Evolutionary conservation across 2,888 invertebrate species (phyloP).

Genomic region (Choristoneura rosaceana): DNA sequence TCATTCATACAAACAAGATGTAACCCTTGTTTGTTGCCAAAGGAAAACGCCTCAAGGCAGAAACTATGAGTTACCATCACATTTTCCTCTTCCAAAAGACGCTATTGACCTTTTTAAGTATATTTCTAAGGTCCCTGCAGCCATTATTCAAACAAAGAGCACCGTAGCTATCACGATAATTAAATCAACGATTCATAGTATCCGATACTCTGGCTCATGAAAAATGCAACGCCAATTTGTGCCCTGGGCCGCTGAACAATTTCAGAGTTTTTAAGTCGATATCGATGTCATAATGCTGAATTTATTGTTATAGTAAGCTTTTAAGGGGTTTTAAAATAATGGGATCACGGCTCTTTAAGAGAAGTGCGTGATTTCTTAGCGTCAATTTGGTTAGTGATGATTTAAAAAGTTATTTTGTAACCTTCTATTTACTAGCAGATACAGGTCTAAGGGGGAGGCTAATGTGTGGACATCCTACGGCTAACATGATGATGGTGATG

Average conservation of each 20-base stretch:
- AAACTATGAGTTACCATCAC: not conserved
- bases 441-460: too few species aligned
- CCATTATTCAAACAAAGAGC: constrained; percentile 51
- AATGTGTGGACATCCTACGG: too few species aligned
- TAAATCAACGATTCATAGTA: constrained; percentile 79
- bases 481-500: too few species aligned
- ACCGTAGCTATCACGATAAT: constrained; percentile 71
- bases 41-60: not conserved
- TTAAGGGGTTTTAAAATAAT: not conserved
- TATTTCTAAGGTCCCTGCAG: constrained; percentile 10
- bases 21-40: not conserved
- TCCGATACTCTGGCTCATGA: constrained; percentile 74
- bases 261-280: constrained; percentile 22
- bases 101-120: constrained; percentile 1
- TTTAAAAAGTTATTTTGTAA: not conserved
- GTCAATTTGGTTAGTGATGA: not conserved
- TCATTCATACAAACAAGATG: too few species aligned
- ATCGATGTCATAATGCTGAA: constrained; percentile 9
- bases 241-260: constrained; percentile 53
- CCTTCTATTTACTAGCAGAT: too few species aligned
- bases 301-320: constrained; percentile 17
- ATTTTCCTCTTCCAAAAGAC: not conserved
- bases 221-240: constrained; percentile 82
- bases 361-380: not conserved
- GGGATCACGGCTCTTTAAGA: not conserved